Evolutionary conservation across 2,888 invertebrate genomes (phyloP), one percentile per base, ranked within the genome.

Genomic region (Meta bourneti): DNA sequence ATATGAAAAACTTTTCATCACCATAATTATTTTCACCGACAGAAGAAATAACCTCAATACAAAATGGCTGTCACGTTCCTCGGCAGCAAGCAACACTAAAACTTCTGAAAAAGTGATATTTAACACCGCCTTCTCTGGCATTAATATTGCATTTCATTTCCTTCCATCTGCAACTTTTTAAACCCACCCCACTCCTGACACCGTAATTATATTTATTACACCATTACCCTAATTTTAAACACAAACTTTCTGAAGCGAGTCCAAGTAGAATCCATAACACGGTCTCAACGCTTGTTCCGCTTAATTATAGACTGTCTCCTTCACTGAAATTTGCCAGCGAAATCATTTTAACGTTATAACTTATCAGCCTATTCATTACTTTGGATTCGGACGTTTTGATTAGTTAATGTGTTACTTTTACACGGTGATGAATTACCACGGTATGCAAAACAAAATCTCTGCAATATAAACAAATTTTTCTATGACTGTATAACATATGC

Each of bases 271-370:
- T 78, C 49, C 48, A 48, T 61, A 80, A 69, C 34, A 8, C 7
- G 61, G 11, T 6, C 52, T 34, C 34, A 1, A 51, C 80, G 34
- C 74, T 74, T 34, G 20, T 69, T 61, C 6, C 48, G 34, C 19
- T 80, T 80, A 80, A 80, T 80, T 80, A 61, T n/a, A 80, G 34
- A 54, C 48, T 48, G 54, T 34, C 20, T n/a, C 49, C 51, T 51
- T 19, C 11, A 16, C 8, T 51, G 78, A 51, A 78, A 8, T 52
- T 78, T 16, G 0, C 16, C 7, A 52, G n/a, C 2, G 51, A 78
- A 78, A 78, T 52, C 49, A 52, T 51, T 51, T 78, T 80, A 80
- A 69, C 80, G 69, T 34, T 80, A 20, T 48, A 16, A 9, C 78
- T 48, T 78, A 61, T 78, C 51, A 78, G 19, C 52, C 52, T 49